These are phyloP conservation scores for Tigriopus californicus DNA, from an alignment of 2,888 invertebrate species.

Conservation along the genomic window DNA sequence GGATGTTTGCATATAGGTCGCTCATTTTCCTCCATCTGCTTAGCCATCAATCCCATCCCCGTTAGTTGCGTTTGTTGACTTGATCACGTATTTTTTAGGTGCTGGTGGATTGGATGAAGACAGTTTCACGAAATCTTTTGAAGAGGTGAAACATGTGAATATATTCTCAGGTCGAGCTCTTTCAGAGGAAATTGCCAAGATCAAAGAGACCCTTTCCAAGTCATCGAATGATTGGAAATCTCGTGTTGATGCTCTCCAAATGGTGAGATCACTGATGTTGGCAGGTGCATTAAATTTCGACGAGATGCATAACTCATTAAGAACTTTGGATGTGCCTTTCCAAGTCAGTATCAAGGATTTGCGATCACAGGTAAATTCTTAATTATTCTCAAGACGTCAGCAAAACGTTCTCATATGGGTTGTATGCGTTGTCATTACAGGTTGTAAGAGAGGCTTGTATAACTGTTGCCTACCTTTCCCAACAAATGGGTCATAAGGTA, in stretches of 20 bases:
- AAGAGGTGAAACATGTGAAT: slow-evolving; percentile 57
- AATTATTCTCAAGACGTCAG: not conserved
- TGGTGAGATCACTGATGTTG: slow-evolving; percentile 58
- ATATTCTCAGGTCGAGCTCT: slow-evolving; percentile 66
- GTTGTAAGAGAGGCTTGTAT: slow-evolving; percentile 91
- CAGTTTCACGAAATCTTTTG: slow-evolving; percentile 65
- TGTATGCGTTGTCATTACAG: slow-evolving; percentile 25
- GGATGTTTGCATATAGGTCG: too few relatives aligned
- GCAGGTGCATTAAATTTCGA: slow-evolving; percentile 57
- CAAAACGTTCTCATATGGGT: not conserved
- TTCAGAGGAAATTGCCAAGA: slow-evolving; percentile 54
- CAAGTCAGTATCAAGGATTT: slow-evolving; percentile 47
- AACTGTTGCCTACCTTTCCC: slow-evolving; percentile 76
- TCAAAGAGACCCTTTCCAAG: slow-evolving; percentile 56
- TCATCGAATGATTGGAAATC: slow-evolving; percentile 81
- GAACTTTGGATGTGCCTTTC: slow-evolving; percentile 59
- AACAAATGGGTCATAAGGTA: slow-evolving; percentile 57
- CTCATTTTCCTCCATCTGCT: too few relatives aligned
- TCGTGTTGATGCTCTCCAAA: slow-evolving; percentile 69
- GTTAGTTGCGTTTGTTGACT: too few relatives aligned
- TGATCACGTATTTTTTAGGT: too few relatives aligned
- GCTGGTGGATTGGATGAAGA: slow-evolving; percentile 81
- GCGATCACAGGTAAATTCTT: not conserved
- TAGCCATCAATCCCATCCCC: too few relatives aligned
- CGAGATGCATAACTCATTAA: slow-evolving; percentile 52